Evolutionary conservation across 2,888 invertebrate genomes (phyloP).

Genomic region (Taphrorychus bicolor): DNA sequence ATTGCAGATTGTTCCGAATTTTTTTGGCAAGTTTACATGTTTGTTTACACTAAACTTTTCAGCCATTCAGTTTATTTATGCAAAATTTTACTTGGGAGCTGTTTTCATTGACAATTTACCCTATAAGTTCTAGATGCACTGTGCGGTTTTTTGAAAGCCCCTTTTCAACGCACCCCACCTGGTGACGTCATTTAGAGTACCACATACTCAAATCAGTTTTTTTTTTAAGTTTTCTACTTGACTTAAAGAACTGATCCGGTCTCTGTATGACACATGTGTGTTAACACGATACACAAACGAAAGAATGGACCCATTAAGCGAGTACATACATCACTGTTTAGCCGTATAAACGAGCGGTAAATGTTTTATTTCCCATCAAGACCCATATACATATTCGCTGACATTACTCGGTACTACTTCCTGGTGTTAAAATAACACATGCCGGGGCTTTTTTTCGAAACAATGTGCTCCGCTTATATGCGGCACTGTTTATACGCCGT

Average conservation of each 20-base stretch:
- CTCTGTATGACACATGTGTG: not conserved
- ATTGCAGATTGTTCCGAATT: not conserved
- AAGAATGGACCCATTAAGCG: not conserved
- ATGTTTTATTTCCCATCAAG: constrained; percentile 4
- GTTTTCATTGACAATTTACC: too few species aligned
- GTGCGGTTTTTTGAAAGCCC: too few species aligned
- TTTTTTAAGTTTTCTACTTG: too few species aligned
- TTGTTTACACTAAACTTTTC: not conserved
- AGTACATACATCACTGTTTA: not conserved
- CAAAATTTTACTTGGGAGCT: too few species aligned
- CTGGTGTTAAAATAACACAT: constrained; percentile 26
- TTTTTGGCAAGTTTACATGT: not conserved
- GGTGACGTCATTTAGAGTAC: too few species aligned
- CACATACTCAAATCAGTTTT: too few species aligned
- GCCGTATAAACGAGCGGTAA: constrained; percentile 1
- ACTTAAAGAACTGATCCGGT: not conserved
- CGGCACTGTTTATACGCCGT: not conserved
- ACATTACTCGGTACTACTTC: constrained; percentile 10
- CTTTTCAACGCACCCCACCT: too few species aligned
- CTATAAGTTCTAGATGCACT: too few species aligned
- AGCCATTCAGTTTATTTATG: too few species aligned
- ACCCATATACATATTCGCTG: constrained; percentile 9
- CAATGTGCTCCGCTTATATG: constrained; percentile 10
- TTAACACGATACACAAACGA: not conserved
- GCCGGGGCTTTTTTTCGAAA: constrained; percentile 21